These are phyloP conservation scores for Oncorhynchus kisutch DNA, from an alignment of 2,113 vertebrate genomes.

Conservation along the genomic window DNA sequence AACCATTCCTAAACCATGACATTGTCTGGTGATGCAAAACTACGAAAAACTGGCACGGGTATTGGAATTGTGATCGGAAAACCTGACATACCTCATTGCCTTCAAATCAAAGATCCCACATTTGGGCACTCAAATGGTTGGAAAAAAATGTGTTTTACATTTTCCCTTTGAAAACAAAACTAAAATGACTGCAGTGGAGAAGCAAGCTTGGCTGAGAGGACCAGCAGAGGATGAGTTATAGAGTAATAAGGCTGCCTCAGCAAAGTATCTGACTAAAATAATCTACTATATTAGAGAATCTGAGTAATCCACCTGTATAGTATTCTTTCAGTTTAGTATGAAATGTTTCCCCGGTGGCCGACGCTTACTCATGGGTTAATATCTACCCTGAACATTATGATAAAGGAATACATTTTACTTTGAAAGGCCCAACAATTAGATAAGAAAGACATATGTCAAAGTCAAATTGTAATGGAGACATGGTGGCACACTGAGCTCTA, in stretches of 20 bases:
- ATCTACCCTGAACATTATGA: not conserved
- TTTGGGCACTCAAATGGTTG: conserved; percentile 45
- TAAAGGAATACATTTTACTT: too few relatives aligned
- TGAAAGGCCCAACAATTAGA: too few relatives aligned
- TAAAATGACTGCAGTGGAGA: conserved; percentile 49
- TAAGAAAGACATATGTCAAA: too few relatives aligned
- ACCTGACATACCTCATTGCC: conserved; percentile 63
- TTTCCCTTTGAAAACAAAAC: conserved; percentile 62
- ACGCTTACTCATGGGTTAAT: not conserved
- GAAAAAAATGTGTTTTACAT: conserved; percentile 73
- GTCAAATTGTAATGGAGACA: too few relatives aligned
- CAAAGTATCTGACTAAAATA: conserved; percentile 28
- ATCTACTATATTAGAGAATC: conserved; percentile 50
- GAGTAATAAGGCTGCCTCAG: conserved; percentile 23
- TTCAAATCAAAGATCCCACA: conserved; percentile 55
- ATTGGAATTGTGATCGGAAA: conserved; percentile 54
- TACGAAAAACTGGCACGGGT: conserved; percentile 42
- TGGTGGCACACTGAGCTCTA: too few relatives aligned
- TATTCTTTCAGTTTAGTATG: conserved; percentile 43
- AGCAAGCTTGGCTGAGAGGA: conserved; percentile 26
- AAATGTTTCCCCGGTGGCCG: conserved; percentile 50
- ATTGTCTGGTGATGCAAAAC: conserved; percentile 39
- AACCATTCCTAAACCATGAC: conserved; percentile 46
- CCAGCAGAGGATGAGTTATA: conserved; percentile 50
- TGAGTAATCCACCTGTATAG: conserved; percentile 54